Evolutionary conservation across 1,140 invertebrate species (phyloP).

Genomic region (Scaptomyza pallida): DNA sequence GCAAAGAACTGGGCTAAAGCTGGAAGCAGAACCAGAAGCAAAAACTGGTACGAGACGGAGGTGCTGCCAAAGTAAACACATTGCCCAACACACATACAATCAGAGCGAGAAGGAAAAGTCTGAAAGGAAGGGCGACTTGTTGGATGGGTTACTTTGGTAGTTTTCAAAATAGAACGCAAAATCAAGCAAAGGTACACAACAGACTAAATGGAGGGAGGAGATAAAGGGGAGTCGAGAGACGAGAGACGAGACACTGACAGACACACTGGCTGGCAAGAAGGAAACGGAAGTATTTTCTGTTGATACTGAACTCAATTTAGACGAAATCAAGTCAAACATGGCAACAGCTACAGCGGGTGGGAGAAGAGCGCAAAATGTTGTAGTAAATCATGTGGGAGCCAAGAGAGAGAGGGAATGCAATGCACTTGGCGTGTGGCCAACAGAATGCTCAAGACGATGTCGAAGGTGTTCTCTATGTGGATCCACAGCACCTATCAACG

Average conservation of each 20-base stretch:
- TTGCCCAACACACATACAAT: slow-evolving; percentile 22
- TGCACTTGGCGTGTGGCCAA: slow-evolving; percentile 60
- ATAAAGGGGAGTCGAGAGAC: slow-evolving; percentile 1
- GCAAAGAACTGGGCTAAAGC: slow-evolving; percentile 9
- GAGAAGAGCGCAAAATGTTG: slow-evolving; percentile 53
- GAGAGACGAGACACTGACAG: slow-evolving; percentile 36
- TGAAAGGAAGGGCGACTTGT: slow-evolving; percentile 28
- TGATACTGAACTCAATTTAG: slow-evolving; percentile 82
- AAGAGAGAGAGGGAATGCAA: slow-evolving; percentile 18
- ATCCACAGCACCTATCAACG: slow-evolving; percentile 6
- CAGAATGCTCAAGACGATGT: slow-evolving; percentile 73
- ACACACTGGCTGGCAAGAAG: slow-evolving; percentile 49
- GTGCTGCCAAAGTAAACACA: slow-evolving; percentile 75
- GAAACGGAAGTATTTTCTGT: slow-evolving; percentile 82
- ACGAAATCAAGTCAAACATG: slow-evolving; percentile 82
- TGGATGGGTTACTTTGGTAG: slow-evolving; percentile 37
- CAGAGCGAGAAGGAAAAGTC: background rate
- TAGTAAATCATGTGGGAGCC: slow-evolving; percentile 80
- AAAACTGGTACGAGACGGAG: slow-evolving; percentile 48
- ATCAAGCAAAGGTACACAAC: slow-evolving; percentile 72
- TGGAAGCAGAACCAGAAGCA: slow-evolving; percentile 19
- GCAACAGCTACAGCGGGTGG: slow-evolving; percentile 54
- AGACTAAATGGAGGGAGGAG: slow-evolving; percentile 13
- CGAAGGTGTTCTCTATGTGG: background rate
- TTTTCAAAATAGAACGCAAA: slow-evolving; percentile 48